Conservation (phyloP, 2,888 invertebrate species). For the Xylocampa areola region DNA sequence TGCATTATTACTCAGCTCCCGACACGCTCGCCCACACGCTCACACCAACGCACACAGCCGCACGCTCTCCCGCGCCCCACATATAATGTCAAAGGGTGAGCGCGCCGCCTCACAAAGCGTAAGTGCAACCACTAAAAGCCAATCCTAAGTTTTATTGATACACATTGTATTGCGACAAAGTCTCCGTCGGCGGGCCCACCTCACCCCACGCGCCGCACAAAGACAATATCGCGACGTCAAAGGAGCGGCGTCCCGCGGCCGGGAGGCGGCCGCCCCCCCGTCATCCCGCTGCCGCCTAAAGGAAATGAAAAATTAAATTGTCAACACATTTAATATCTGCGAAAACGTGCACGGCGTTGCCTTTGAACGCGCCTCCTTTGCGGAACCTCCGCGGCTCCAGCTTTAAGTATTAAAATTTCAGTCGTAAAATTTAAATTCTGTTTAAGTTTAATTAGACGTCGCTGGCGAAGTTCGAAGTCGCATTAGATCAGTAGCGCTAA, state of each 20-base stretch:
- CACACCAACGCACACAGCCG: slow-evolving; percentile 58
- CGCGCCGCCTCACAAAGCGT: slow-evolving; percentile 89
- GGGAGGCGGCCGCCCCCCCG: slow-evolving; percentile 73
- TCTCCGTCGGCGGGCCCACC: slow-evolving; percentile 86
- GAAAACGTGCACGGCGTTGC: slow-evolving; percentile 88
- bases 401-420: slow-evolving; percentile 88
- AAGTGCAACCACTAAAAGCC: slow-evolving; percentile 90
- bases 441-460: slow-evolving; percentile 88
- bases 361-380: slow-evolving; percentile 87
- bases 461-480: slow-evolving; percentile 85
- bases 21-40: slow-evolving; percentile 52
- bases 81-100: slow-evolving; percentile 90
- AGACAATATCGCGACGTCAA: slow-evolving; percentile 90
- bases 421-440: slow-evolving; percentile 88
- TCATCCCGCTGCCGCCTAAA: slow-evolving; percentile 81
- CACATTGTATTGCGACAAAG: slow-evolving; percentile 90
- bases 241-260: slow-evolving; percentile 81
- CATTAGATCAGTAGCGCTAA: slow-evolving; percentile 88
- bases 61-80: slow-evolving; percentile 70
- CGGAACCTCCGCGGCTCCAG: slow-evolving; percentile 81
- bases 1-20: slow-evolving; percentile 76
- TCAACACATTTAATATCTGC: slow-evolving; percentile 90
- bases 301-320: slow-evolving; percentile 90
- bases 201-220: slow-evolving; percentile 88
- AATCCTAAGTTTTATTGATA: slow-evolving; percentile 91